A percentile compares a stretch with the other conserved stretches of the same genome.
These are phyloP conservation scores for Holotrichia oblita DNA, from an alignment of 1,140 invertebrate species.

Conservation along the genomic window DNA sequence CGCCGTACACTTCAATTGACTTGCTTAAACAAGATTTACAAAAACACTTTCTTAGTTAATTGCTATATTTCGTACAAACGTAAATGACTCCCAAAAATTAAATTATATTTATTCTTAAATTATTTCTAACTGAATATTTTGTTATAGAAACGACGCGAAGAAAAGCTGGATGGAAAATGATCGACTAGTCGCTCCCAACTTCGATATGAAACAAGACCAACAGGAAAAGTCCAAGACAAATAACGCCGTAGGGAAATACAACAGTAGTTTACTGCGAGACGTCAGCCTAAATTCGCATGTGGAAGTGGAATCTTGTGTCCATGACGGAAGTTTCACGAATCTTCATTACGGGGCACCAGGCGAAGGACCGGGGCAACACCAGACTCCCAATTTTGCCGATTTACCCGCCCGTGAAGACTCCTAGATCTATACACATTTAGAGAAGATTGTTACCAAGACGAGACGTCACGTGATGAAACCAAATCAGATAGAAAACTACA, in stretches of 20 bases:
- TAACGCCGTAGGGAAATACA: conserved; percentile 52
- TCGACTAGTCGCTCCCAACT: conserved; percentile 46
- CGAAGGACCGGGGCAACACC: conserved; percentile 51
- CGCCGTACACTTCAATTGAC: no score
- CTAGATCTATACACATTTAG: conserved; percentile 73
- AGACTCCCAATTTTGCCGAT: conserved; percentile 55
- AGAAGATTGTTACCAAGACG: conserved; percentile 73
- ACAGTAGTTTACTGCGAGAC: conserved; percentile 64
- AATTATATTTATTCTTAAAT: no score
- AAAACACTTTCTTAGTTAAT: no score
- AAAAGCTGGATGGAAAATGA: conserved; percentile 60
- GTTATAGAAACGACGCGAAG: conserved; percentile 18
- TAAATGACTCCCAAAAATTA: no score
- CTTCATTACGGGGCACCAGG: conserved; percentile 67
- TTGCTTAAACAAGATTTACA: no score
- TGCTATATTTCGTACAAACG: no score
- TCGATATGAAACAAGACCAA: conserved; percentile 47
- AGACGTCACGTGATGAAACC: conserved; percentile 53
- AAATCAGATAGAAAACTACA: conserved; percentile 51
- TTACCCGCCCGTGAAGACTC: conserved; percentile 70
- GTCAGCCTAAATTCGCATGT: conserved; percentile 66
- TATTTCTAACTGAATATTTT: no score
- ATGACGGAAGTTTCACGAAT: conserved; percentile 71
- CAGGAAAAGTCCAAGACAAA: conserved; percentile 44
- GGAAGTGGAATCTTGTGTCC: conserved; percentile 71